Conservation (phyloP, 2,113 vertebrate species). For the Anolis carolinensis region DNA sequence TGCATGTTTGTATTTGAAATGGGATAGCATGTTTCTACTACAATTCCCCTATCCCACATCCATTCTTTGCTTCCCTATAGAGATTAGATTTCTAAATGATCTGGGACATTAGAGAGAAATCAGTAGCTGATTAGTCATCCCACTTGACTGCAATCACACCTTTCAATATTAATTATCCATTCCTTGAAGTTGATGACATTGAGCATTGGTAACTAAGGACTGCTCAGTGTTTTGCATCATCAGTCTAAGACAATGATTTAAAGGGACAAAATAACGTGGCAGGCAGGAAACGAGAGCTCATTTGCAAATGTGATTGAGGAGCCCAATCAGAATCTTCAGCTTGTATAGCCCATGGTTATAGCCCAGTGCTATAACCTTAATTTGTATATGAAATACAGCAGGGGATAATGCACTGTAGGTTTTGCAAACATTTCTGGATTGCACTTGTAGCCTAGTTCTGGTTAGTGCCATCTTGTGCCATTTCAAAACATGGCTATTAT, state of each 20-base stretch:
- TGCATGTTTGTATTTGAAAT: slow-evolving; percentile 74
- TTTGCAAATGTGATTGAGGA: slow-evolving; percentile 71
- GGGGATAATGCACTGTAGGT: neutral
- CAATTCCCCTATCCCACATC: slow-evolving; percentile 60
- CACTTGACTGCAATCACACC: slow-evolving; percentile 76
- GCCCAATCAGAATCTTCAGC: slow-evolving; percentile 45
- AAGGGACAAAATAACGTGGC: slow-evolving; percentile 70
- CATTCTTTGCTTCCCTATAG: slow-evolving; percentile 42
- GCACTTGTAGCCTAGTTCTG: neutral
- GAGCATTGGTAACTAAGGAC: slow-evolving; percentile 54
- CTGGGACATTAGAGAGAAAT: slow-evolving; percentile 69
- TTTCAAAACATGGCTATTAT: neutral
- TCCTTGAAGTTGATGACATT: slow-evolving; percentile 66
- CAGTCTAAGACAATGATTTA: slow-evolving; percentile 68
- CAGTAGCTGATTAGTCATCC: slow-evolving; percentile 76
- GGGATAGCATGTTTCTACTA: slow-evolving; percentile 71
- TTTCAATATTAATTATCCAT: slow-evolving; percentile 77
- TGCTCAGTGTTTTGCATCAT: slow-evolving; percentile 64
- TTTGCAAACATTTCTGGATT: neutral
- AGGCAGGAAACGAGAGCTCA: slow-evolving; percentile 66
- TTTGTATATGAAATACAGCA: neutral
- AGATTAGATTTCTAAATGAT: slow-evolving; percentile 74
- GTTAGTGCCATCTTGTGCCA: neutral
- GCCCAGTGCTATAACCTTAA: neutral
- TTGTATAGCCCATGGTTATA: slow-evolving; percentile 35